A percentile compares a stretch with the other conserved stretches of the same genome.
Evolutionary conservation across 2,888 invertebrate species (phyloP).

Genomic region (Folsomia manolachei): DNA sequence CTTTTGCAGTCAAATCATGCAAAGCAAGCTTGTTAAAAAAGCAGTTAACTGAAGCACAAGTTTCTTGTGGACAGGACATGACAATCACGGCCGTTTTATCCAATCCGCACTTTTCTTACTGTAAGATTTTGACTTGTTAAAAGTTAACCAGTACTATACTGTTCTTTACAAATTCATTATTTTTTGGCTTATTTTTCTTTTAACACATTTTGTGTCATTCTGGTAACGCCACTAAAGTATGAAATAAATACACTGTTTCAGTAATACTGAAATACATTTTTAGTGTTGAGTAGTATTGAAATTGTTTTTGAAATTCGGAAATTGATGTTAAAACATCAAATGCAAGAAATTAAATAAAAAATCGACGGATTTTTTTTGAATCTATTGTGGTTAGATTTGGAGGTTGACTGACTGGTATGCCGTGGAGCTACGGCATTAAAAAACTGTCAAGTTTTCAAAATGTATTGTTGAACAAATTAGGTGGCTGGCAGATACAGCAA

Average conservation of each 20-base stretch:
- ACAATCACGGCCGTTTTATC: neutral
- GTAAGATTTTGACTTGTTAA: too few relatives aligned
- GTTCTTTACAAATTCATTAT: too few relatives aligned
- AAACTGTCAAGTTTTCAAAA: conserved; percentile 2
- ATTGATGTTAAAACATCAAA: neutral
- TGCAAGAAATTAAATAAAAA: neutral
- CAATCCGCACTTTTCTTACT: too few relatives aligned
- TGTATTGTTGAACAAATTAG: conserved; percentile 5
- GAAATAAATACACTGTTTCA: too few relatives aligned
- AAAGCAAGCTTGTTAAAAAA: neutral
- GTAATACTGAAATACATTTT: too few relatives aligned
- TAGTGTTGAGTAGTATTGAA: too few relatives aligned
- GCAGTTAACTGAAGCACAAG: neutral
- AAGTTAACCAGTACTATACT: too few relatives aligned
- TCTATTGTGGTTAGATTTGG: neutral
- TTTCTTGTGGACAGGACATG: neutral
- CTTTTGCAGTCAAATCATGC: neutral
- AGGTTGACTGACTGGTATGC: neutral
- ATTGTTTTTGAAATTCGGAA: neutral
- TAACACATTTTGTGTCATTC: too few relatives aligned
- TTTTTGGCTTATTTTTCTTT: too few relatives aligned
- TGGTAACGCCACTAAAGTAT: too few relatives aligned
- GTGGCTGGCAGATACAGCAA: neutral
- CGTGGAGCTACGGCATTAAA: neutral
- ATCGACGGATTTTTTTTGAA: neutral